Conservation (phyloP, 2,113 vertebrate species). For the Zosterops hypoxanthus region DNA sequence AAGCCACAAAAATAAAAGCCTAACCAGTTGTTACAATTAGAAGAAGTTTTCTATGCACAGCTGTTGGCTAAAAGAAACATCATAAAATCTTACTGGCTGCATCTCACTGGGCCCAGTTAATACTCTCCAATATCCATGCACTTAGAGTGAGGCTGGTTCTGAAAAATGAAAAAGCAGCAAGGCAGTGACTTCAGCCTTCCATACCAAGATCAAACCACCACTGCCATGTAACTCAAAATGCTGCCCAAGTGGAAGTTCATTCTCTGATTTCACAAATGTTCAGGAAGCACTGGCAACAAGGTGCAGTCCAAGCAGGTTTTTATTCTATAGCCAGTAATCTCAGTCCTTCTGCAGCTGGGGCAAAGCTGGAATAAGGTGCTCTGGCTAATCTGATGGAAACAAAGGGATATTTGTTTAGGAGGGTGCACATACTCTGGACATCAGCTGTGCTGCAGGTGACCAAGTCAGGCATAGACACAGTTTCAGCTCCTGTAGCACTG, state of each 20-base stretch:
- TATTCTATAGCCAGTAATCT: not conserved
- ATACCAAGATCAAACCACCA: not conserved
- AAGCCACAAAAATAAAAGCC: not conserved
- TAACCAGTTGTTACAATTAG: not conserved
- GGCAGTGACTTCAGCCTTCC: not conserved
- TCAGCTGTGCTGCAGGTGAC: not conserved
- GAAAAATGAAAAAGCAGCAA: not conserved
- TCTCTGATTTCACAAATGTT: accelerated
- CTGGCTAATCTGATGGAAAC: not conserved
- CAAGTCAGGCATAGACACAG: not conserved
- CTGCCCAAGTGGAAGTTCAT: not conserved
- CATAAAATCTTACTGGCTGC: not conserved
- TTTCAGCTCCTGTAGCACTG: not conserved
- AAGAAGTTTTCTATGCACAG: not conserved
- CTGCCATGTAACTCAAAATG: not conserved
- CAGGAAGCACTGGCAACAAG: not conserved
- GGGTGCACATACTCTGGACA: not conserved
- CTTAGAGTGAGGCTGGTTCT: not conserved
- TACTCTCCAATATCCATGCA: not conserved
- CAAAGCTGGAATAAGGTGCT: not conserved
- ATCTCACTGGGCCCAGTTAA: not conserved
- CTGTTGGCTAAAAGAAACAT: not conserved
- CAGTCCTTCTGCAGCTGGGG: not conserved
- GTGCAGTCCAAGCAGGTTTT: accelerated
- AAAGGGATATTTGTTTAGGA: not conserved